phyloP scores from a whole-genome alignment of 2,888 invertebrate species.

The Mamestra brassicae region DNA sequence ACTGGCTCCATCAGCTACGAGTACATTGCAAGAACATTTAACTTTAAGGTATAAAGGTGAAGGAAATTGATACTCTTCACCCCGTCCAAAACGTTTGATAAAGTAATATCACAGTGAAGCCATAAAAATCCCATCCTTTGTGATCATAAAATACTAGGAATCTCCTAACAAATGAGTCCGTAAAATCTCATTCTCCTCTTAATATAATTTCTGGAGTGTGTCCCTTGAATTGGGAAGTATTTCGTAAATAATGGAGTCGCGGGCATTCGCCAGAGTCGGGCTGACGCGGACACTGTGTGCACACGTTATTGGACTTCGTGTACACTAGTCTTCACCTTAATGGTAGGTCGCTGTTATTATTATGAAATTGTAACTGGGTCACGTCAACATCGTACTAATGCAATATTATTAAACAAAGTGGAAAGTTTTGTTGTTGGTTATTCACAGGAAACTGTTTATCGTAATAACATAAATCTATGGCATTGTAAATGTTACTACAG shows the following conservation, averaged over 20 bases:
- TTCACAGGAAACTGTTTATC: slow-evolving; percentile 19
- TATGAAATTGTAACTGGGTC: slow-evolving; percentile 44
- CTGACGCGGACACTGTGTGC: slow-evolving; percentile 51
- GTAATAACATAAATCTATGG: slow-evolving; percentile 21
- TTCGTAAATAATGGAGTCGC: slow-evolving; percentile 72
- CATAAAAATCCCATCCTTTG: slow-evolving; percentile 57
- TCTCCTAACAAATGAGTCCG: slow-evolving; percentile 74
- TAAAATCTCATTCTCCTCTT: slow-evolving; percentile 76
- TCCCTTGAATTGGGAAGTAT: slow-evolving; percentile 71
- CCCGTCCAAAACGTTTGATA: slow-evolving; percentile 53
- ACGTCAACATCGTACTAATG: slow-evolving; percentile 36
- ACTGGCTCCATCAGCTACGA: slow-evolving; percentile 34
- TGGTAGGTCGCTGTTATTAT: slow-evolving; percentile 26
- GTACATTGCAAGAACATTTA: slow-evolving; percentile 31
- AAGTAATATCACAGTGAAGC: slow-evolving; percentile 53
- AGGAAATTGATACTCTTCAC: slow-evolving; percentile 51
- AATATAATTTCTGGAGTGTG: slow-evolving; percentile 73
- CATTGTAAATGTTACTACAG: background rate
- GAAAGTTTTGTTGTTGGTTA: slow-evolving; percentile 24
- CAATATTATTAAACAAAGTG: slow-evolving; percentile 50
- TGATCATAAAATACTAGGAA: slow-evolving; percentile 63
- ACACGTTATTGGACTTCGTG: slow-evolving; percentile 44
- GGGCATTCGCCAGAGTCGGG: background rate
- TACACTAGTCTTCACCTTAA: slow-evolving; percentile 40
- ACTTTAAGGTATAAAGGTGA: slow-evolving; percentile 33